Evolutionary conservation across 30 jellyfish, hydroid and myxozoan species (phyloP).

Genomic region (Hydractinia symbiolongicarpus): DNA sequence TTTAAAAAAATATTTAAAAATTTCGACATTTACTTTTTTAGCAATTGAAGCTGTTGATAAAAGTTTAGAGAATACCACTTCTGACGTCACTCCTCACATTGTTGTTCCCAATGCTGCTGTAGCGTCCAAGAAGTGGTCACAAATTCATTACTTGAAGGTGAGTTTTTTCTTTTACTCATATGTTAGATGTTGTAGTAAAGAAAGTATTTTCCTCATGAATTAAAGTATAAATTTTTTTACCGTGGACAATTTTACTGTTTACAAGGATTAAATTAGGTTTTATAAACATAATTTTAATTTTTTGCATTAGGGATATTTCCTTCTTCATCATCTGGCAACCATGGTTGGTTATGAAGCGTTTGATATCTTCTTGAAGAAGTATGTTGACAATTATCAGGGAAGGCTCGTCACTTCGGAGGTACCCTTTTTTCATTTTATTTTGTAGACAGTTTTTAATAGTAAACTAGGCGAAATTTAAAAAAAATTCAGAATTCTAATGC

Average conservation of each 20-base stretch:
- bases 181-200: neutral
- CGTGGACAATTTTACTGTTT: too few relatives aligned
- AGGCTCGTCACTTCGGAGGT: slow-evolving; percentile 77
- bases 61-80: slow-evolving; percentile 21
- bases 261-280: neutral
- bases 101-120: slow-evolving; percentile 30
- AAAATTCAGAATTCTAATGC: too few relatives aligned
- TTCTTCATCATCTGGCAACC: slow-evolving; percentile 36
- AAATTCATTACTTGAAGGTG: slow-evolving; percentile 71
- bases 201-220: neutral
- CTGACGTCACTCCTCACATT: slow-evolving; percentile 44
- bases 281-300: neutral
- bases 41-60: slow-evolving; percentile 63
- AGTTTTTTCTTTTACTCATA: neutral
- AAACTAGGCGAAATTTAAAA: too few relatives aligned
- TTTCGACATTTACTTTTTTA: neutral
- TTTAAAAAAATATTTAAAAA: too few relatives aligned
- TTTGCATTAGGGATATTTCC: slow-evolving; percentile 49
- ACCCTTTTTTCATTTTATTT: neutral
- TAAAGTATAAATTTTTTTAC: neutral
- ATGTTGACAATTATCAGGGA: slow-evolving; percentile 42
- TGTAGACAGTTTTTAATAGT: neutral
- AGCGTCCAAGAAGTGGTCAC: slow-evolving; percentile 71
- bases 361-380: slow-evolving; percentile 42
- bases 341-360: slow-evolving; percentile 41